Evolutionary conservation across 2,888 invertebrate genomes (phyloP).

Genomic region (Erebia epiphron): DNA sequence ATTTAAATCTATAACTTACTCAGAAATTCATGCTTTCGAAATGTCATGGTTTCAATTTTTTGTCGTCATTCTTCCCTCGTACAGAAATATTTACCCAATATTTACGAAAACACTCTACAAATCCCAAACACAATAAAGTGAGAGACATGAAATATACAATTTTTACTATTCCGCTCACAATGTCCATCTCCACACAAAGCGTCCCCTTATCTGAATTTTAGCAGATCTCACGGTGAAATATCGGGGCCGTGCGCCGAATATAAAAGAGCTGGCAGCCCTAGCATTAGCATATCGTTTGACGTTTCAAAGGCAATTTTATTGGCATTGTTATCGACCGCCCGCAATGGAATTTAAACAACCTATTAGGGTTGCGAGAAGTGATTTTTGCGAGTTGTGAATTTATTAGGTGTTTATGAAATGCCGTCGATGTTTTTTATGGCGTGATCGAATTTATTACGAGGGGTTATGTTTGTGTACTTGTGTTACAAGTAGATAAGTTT

Average conservation of each 20-base stretch:
- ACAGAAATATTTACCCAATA: constrained; percentile 5
- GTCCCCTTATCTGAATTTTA: constrained; percentile 69
- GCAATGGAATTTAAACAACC: constrained; percentile 71
- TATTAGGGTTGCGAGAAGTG: constrained; percentile 52
- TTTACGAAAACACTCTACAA: constrained; percentile 20
- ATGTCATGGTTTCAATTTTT: constrained; percentile 33
- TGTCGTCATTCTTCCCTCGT: not conserved
- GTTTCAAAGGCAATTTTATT: constrained; percentile 77
- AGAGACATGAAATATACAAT: constrained; percentile 15
- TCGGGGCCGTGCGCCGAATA: constrained; percentile 69
- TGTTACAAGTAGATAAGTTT: not conserved
- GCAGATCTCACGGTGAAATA: constrained; percentile 76
- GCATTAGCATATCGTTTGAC: constrained; percentile 78
- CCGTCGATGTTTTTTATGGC: not conserved
- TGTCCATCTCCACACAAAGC: constrained; percentile 49
- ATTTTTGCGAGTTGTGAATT: constrained; percentile 26
- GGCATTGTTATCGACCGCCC: constrained; percentile 65
- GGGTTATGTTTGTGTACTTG: not conserved
- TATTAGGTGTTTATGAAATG: constrained; percentile 11
- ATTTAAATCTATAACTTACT: too few relatives aligned
- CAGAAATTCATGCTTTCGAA: not conserved
- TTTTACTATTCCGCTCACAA: constrained; percentile 33
- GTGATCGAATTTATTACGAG: not conserved
- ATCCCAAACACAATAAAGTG: constrained; percentile 25
- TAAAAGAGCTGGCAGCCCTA: constrained; percentile 65